Evolutionary conservation across 2,888 invertebrate species (phyloP), one percentile per base, ranked within the genome.

Genomic region (Mermis nigrescens): DNA sequence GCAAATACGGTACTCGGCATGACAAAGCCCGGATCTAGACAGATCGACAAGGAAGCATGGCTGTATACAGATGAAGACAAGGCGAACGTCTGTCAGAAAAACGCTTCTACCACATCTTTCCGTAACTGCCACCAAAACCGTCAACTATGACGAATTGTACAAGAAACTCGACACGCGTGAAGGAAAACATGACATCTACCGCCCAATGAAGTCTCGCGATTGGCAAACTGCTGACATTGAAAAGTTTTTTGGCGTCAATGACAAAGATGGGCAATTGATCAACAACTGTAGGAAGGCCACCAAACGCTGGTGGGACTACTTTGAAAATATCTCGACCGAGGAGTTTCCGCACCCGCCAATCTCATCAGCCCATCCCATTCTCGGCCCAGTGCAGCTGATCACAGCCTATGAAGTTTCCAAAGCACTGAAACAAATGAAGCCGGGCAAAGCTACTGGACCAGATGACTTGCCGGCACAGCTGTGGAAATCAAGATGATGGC

Each of bases 371-470:
- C 3, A 4, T 19, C 31, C 57, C 46, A 15, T 46, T 15, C 7
- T 15, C 46, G 46, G 46, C 4, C 57, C 57, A 4, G 19, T 56
- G 15, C 57, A 7, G 3, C 57, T 19, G 7, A 56, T 45, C 24
- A 56, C 4, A 19, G 22, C n/a, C 4, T 3, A 7, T 4, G 48
- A 56, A 46, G 57, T 56, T 45, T 15, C 7, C 2, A n/a, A 22
- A 24, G 57, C 38, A n/a, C 15, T 19, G 7, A 56, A 24, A 22
- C n/a, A 56, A 56, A 56, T 56, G 46, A 48, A 45, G 32, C n/a
- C n/a, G n/a, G 57, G 57, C 32, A 56, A 56, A 56, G 57, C 46
- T 29, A 4, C 32, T 31, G 57, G 57, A 24, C 45, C 57, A 46
- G 57, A 56, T 24, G 46, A 56, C 27, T 48, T 56, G 46, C 38